Evolutionary conservation across 2,113 vertebrate genomes (phyloP).

Genomic region (Zosterops lateralis): DNA sequence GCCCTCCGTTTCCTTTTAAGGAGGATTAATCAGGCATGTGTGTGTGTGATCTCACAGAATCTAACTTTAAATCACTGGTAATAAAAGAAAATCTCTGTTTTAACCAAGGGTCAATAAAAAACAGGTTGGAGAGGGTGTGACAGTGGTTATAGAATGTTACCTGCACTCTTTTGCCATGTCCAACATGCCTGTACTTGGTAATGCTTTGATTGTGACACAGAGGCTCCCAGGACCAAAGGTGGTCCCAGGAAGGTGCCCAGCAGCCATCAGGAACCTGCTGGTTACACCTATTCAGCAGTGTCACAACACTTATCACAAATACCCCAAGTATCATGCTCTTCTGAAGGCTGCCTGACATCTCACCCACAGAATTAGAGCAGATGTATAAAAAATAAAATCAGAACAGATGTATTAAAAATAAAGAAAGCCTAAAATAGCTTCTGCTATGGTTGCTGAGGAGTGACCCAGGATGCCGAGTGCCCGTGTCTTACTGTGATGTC

Average conservation of each 20-base stretch:
- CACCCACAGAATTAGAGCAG: background rate
- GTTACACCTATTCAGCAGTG: background rate
- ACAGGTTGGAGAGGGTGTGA: background rate
- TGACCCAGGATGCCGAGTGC: background rate
- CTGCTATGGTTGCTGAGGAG: background rate
- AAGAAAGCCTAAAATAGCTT: background rate
- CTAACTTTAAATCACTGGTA: background rate
- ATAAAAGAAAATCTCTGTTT: background rate
- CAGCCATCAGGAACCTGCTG: background rate
- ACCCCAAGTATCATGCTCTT: background rate
- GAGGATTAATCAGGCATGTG: background rate
- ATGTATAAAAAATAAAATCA: too few relatives aligned
- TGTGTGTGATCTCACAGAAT: background rate
- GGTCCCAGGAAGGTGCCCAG: background rate
- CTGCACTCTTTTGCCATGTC: background rate
- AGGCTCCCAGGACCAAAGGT: background rate
- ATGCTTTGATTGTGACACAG: background rate
- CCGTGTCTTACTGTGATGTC: rapidly evolving
- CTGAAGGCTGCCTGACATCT: background rate
- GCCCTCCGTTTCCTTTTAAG: background rate
- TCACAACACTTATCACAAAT: background rate
- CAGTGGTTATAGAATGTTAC: background rate
- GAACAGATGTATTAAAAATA: background rate
- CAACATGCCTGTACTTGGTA: rapidly evolving
- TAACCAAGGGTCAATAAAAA: background rate